These are phyloP conservation scores for Drosophila putrida DNA, from an alignment of 2,888 invertebrate species.

Conservation along the genomic window DNA sequence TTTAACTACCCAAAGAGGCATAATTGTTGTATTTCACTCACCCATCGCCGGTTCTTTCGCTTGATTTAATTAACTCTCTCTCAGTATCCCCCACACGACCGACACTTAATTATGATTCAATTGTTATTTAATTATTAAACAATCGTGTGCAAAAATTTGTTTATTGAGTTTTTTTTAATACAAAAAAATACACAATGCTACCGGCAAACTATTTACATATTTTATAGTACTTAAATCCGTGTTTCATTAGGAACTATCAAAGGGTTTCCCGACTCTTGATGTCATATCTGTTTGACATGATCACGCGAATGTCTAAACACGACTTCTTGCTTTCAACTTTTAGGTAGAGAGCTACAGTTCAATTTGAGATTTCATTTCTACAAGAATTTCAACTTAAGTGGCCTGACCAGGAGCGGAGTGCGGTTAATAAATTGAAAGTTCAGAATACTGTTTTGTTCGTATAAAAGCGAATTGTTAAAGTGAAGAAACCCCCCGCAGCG, in stretches of 20 bases:
- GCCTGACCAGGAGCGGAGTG: constrained; percentile 44
- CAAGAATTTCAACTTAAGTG: constrained; percentile 46
- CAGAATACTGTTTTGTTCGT: not conserved
- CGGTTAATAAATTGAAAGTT: not conserved
- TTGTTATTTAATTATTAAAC: constrained; percentile 42
- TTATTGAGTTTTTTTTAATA: not conserved
- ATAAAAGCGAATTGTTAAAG: not conserved
- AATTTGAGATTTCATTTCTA: constrained; percentile 63
- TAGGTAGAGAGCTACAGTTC: constrained; percentile 30
- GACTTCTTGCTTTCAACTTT: constrained; percentile 53
- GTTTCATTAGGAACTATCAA: not conserved
- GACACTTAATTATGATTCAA: constrained; percentile 62
- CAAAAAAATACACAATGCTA: not conserved
- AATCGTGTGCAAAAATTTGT: constrained; percentile 32
- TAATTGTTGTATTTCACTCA: constrained; percentile 45
- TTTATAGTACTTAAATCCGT: constrained; percentile 10
- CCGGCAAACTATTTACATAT: constrained; percentile 2
- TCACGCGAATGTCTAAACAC: constrained; percentile 36
- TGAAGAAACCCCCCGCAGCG: constrained; percentile 18
- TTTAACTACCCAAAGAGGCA: constrained; percentile 42
- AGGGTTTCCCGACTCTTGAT: not conserved
- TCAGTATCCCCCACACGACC: constrained; percentile 27
- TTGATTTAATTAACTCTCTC: constrained; percentile 49
- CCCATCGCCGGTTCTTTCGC: constrained; percentile 42
- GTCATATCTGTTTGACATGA: constrained; percentile 22